Evolutionary conservation across 1,140 invertebrate species (phyloP).

Genomic region (Camponotus vicinus): DNA sequence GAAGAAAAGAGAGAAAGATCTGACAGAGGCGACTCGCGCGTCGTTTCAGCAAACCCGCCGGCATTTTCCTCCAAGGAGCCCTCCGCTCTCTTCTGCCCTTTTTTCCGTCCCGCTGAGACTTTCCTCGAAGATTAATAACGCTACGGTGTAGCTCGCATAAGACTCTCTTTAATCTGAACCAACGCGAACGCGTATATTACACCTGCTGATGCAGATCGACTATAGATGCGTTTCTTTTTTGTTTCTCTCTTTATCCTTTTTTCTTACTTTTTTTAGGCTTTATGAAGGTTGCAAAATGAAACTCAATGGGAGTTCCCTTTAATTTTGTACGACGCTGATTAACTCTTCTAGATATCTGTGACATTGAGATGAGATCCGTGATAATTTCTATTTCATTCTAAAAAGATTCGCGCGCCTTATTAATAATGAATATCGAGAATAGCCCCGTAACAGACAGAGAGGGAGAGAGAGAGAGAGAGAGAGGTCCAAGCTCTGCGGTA

Average conservation of each 20-base stretch:
- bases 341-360: conserved; percentile 25
- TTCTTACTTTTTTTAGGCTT: not conserved
- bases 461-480: not conserved
- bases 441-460: conserved; percentile 2
- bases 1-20: conserved; percentile 38
- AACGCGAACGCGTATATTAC: conserved; percentile 73
- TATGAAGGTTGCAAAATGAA: conserved; percentile 17
- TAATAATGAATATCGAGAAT: conserved; percentile 54
- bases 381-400: conserved; percentile 54
- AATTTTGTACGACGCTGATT: conserved; percentile 49
- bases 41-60: conserved; percentile 47
- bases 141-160: conserved; percentile 71
- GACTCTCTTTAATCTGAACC: conserved; percentile 78
- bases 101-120: conserved; percentile 44
- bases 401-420: conserved; percentile 52
- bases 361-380: not conserved
- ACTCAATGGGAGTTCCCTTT: conserved; percentile 19
- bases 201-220: conserved; percentile 54
- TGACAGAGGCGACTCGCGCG: conserved; percentile 14
- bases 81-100: not conserved
- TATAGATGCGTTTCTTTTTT: conserved; percentile 14
- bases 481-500: conserved; percentile 39
- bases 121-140: conserved; percentile 78
- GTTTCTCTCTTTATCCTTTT: not conserved
- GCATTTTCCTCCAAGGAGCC: conserved; percentile 39